A percentile compares a stretch with the other conserved stretches of the same genome.
These are phyloP conservation scores for Dynastes hyllus DNA, from an alignment of 2,888 invertebrate genomes.

Conservation along the genomic window DNA sequence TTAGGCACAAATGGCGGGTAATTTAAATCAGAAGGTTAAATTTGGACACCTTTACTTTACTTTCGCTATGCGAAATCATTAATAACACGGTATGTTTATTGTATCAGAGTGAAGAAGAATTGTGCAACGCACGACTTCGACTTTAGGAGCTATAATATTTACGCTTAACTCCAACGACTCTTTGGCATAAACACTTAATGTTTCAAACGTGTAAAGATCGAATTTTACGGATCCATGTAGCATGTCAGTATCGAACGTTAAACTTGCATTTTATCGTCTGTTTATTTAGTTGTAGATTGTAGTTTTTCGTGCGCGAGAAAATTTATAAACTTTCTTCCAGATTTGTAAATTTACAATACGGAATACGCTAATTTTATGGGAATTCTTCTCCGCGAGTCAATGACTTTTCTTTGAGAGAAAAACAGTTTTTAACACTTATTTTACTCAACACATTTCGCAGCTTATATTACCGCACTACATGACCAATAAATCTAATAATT, in stretches of 20 bases:
- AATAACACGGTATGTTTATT: constrained; percentile 11
- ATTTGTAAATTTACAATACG: constrained; percentile 19
- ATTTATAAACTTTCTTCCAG: constrained; percentile 17
- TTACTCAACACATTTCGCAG: background rate
- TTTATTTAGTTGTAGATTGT: constrained; percentile 25
- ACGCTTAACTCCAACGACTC: constrained; percentile 19
- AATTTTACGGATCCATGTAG: constrained; percentile 1
- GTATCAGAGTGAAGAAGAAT: background rate
- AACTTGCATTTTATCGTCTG: constrained; percentile 17
- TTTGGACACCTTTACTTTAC: too few species aligned
- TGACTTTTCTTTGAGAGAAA: background rate
- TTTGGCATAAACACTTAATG: constrained; percentile 21
- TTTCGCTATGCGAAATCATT: too few species aligned
- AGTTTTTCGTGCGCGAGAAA: constrained; percentile 13
- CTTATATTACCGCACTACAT: background rate
- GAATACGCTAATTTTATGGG: background rate
- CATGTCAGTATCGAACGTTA: constrained; percentile 21
- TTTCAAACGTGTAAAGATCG: constrained; percentile 24
- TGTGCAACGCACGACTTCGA: background rate
- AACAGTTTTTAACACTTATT: background rate
- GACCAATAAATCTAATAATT: constrained; percentile 5
- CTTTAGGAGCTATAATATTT: constrained; percentile 12
- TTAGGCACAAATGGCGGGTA: too few species aligned
- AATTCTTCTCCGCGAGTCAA: constrained; percentile 11
- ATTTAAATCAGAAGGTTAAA: too few species aligned